These are phyloP conservation scores for Bubo blakistoni DNA, from an alignment of 2,113 vertebrate genomes.

Conservation along the genomic window DNA sequence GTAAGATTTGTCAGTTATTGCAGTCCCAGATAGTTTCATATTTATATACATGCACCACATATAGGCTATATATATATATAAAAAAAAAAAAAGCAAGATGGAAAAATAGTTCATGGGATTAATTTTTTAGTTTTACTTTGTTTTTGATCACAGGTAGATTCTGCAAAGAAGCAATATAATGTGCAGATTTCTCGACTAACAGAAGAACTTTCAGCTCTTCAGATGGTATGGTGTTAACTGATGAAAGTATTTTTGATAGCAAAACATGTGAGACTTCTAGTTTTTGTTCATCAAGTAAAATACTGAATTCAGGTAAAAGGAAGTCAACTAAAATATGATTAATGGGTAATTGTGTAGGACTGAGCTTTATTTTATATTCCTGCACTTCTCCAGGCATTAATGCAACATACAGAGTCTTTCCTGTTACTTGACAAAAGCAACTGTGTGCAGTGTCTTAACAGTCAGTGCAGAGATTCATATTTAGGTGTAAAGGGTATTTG, in stretches of 20 bases:
- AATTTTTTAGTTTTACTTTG: neutral
- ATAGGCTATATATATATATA: too few relatives aligned
- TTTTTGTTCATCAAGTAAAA: neutral
- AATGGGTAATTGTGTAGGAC: neutral
- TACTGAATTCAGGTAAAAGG: neutral
- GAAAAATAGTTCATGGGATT: neutral
- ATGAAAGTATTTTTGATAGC: neutral
- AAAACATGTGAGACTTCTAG: neutral
- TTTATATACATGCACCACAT: neutral
- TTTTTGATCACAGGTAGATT: conserved; percentile 77
- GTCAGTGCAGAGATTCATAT: neutral
- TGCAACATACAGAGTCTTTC: neutral
- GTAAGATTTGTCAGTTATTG: neutral
- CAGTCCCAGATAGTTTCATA: neutral
- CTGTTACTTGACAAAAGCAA: neutral
- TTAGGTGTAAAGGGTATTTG: neutral
- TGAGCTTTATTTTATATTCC: neutral
- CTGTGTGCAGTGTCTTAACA: neutral
- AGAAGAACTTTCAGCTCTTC: conserved; percentile 86
- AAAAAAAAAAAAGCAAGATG: neutral
- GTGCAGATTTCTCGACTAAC: conserved; percentile 82
- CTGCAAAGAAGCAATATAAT: conserved; percentile 83
- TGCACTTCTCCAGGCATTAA: neutral
- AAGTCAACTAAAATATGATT: neutral
- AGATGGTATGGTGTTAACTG: conserved; percentile 77